Conservation (phyloP, 2,113 vertebrate species). For the Lepus europaeus region DNA sequence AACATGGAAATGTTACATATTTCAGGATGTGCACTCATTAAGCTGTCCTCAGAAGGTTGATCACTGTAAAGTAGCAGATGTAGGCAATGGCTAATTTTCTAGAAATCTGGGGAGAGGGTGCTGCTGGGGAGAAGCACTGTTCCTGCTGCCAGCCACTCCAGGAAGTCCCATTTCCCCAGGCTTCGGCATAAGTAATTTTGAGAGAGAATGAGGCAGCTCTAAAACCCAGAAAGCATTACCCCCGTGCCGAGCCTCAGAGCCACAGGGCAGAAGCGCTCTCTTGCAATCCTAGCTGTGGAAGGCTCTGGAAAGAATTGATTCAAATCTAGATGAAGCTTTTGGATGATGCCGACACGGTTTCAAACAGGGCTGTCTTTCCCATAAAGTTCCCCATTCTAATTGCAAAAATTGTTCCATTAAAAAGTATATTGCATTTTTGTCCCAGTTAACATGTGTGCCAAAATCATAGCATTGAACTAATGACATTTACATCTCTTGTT, state of each 20-base stretch:
- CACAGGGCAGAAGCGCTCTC: not conserved
- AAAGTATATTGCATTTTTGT: conserved; percentile 44
- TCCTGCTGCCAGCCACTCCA: not conserved
- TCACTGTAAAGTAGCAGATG: conserved; percentile 5
- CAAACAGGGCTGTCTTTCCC: not conserved
- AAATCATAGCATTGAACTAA: not conserved
- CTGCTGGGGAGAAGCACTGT: not conserved
- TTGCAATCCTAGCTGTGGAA: not conserved
- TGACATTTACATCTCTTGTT: not conserved
- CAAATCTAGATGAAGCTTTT: not conserved
- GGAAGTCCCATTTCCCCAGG: conserved; percentile 12
- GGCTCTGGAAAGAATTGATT: not conserved
- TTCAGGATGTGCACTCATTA: conserved; percentile 43
- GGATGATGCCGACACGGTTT: not conserved
- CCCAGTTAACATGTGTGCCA: not conserved
- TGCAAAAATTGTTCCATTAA: conserved; percentile 15
- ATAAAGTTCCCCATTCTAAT: not conserved
- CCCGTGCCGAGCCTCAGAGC: not conserved
- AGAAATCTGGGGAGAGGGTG: not conserved
- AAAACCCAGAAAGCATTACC: not conserved
- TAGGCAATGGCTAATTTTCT: conserved; percentile 69
- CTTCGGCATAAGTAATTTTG: not conserved
- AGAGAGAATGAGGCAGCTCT: not conserved
- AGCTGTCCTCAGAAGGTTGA: conserved; percentile 8
- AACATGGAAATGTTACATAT: not conserved